Conservation (phyloP, 2,888 invertebrate species). For the Melanostoma mellinum region DNA sequence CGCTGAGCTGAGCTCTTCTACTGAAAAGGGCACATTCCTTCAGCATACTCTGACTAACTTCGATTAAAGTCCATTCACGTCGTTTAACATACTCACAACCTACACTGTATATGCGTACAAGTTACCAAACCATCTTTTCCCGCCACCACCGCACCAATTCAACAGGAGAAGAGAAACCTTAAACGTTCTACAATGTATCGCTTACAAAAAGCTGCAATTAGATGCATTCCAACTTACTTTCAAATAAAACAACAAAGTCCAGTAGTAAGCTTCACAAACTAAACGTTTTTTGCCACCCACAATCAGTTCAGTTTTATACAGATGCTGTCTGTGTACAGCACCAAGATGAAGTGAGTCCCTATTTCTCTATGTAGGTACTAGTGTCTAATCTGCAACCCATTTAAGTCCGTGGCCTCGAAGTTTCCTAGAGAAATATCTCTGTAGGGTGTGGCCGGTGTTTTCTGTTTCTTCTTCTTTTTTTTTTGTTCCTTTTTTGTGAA, state of each 20-base stretch:
- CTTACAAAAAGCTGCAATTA: too few relatives aligned
- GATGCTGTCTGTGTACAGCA: constrained; percentile 8
- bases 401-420: constrained; percentile 35
- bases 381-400: constrained; percentile 25
- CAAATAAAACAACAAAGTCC: constrained; percentile 8
- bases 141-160: too few relatives aligned
- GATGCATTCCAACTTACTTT: not conserved
- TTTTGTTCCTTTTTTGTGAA: not conserved
- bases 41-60: too few relatives aligned
- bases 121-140: too few relatives aligned
- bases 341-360: constrained; percentile 24
- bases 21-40: too few relatives aligned
- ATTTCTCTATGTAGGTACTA: not conserved
- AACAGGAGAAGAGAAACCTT: too few relatives aligned
- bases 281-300: constrained; percentile 19
- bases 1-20: too few relatives aligned
- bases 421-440: constrained; percentile 27
- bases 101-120: too few relatives aligned
- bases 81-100: too few relatives aligned
- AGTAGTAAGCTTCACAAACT: constrained; percentile 3
- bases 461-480: not conserved
- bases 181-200: too few relatives aligned
- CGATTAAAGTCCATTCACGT: too few relatives aligned
- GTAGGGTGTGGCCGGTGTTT: constrained; percentile 30
- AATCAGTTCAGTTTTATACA: constrained; percentile 12